These are phyloP conservation scores for Coturnix japonica DNA, from an alignment of 2,113 vertebrate species.

Conservation along the genomic window DNA sequence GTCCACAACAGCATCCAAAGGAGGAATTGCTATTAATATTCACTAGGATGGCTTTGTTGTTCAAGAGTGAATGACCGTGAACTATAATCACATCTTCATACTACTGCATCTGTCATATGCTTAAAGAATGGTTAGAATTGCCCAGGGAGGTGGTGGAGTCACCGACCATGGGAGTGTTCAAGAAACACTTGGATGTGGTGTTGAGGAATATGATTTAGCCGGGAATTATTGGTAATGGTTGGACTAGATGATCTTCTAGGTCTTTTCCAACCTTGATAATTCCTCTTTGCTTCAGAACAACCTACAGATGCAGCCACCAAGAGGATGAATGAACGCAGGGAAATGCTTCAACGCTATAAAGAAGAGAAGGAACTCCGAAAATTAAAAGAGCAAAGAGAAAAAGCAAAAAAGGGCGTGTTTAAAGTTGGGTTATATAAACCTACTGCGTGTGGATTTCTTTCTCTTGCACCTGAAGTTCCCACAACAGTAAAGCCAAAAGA, in stretches of 20 bases:
- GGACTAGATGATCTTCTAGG: no score
- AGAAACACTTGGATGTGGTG: no score
- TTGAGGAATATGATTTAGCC: no score
- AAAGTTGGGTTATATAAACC: slow-evolving; percentile 88
- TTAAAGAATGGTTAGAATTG: not conserved
- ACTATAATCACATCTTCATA: not conserved
- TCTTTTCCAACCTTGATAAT: no score
- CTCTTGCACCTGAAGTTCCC: not conserved
- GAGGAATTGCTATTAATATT: not conserved
- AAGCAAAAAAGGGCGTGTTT: slow-evolving; percentile 83
- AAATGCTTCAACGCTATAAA: slow-evolving; percentile 90
- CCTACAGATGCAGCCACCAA: not conserved
- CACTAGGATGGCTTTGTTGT: not conserved
- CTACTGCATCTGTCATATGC: not conserved
- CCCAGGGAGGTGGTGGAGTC: no score
- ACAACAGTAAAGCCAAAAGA: slow-evolving; percentile 75
- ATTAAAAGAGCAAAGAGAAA: slow-evolving; percentile 86
- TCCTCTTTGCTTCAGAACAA: slow-evolving; percentile 42
- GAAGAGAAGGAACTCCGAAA: slow-evolving; percentile 89
- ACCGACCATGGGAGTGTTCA: no score
- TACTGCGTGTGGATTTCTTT: slow-evolving; percentile 53
- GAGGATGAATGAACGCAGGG: slow-evolving; percentile 78
- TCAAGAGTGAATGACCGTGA: not conserved
- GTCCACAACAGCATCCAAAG: not conserved
- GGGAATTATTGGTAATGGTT: no score